phyloP scores from a whole-genome alignment of 1,140 invertebrate genomes.

The Drosophila malerkotliana region DNA sequence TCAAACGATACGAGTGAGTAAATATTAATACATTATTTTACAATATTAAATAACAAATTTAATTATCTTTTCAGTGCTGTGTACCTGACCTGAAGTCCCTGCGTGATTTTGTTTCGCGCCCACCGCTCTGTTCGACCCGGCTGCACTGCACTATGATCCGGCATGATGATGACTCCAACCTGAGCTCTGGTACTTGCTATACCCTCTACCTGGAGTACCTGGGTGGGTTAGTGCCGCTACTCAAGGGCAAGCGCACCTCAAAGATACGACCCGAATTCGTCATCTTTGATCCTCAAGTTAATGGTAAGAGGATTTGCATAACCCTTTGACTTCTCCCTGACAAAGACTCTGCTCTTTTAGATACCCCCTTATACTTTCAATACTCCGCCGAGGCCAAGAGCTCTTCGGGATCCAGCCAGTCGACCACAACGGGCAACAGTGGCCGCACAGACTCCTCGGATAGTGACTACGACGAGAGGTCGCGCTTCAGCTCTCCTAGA shows the following conservation, averaged over 20 bases:
- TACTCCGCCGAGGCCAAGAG: slow-evolving; percentile 84
- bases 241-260: slow-evolving; percentile 97
- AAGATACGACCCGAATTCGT: slow-evolving; percentile 99
- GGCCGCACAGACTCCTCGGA: slow-evolving; percentile 89
- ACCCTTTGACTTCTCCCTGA: no score
- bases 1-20: slow-evolving; percentile 95
- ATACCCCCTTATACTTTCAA: slow-evolving; percentile 77
- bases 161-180: slow-evolving; percentile 91
- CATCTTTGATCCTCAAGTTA: slow-evolving; percentile 96
- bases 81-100: slow-evolving; percentile 95
- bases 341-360: slow-evolving; percentile 12
- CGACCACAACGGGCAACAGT: slow-evolving; percentile 84
- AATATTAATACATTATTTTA: background rate
- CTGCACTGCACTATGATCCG: slow-evolving; percentile 98
- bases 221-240: slow-evolving; percentile 96
- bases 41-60: background rate
- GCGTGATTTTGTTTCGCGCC: slow-evolving; percentile 96
- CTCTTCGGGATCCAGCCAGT: slow-evolving; percentile 84
- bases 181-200: slow-evolving; percentile 91
- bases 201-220: slow-evolving; percentile 98
- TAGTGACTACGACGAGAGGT: slow-evolving; percentile 89
- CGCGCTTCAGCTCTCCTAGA: slow-evolving; percentile 86
- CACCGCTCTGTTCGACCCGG: slow-evolving; percentile 92
- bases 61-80: slow-evolving; percentile 89
- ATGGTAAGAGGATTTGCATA: slow-evolving; percentile 85